Conservation (phyloP, 2,113 vertebrate species). For the Phocoena phocoena region DNA sequence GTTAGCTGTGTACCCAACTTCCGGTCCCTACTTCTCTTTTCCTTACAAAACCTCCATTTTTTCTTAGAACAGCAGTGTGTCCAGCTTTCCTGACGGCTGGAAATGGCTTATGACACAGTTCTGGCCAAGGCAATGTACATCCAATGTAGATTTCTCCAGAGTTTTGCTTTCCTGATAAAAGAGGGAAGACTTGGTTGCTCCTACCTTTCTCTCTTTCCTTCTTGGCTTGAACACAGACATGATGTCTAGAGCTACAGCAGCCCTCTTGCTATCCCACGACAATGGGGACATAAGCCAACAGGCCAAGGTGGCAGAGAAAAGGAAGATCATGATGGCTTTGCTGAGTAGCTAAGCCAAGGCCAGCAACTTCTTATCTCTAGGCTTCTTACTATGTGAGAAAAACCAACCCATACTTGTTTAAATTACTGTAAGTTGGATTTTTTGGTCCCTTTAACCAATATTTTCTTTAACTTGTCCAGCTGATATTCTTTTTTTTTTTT, state of each 20-base stretch:
- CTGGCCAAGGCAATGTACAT: background rate
- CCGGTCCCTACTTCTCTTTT: background rate
- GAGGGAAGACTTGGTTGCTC: background rate
- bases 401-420: background rate
- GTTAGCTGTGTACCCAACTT: background rate
- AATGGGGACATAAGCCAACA: background rate
- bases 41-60: background rate
- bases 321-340: background rate
- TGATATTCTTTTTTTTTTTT: background rate
- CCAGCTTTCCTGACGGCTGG: background rate
- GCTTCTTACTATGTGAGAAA: background rate
- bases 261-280: background rate
- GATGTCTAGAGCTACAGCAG: background rate
- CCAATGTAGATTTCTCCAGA: background rate
- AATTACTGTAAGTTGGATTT: background rate
- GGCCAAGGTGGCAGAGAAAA: background rate
- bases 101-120: background rate
- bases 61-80: background rate
- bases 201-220: background rate
- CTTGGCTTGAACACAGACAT: background rate
- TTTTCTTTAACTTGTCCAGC: background rate
- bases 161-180: background rate
- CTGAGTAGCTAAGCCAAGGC: background rate
- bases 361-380: background rate
- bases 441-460: background rate